These are phyloP conservation scores for Sebastes matsubarae DNA, from an alignment of 2,797 vertebrate genomes.

Conservation along the genomic window DNA sequence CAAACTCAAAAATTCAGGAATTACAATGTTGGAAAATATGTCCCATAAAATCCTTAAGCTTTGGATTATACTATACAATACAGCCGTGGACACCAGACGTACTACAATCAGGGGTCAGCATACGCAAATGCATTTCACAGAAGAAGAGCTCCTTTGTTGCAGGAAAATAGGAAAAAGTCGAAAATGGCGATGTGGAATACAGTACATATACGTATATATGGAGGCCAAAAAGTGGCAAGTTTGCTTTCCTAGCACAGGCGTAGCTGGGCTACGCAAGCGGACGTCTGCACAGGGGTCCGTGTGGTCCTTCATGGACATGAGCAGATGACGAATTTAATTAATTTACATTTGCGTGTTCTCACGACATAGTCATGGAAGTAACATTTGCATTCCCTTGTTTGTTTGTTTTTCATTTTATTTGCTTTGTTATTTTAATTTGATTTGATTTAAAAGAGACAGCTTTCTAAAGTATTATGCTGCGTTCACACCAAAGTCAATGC, in stretches of 20 bases:
- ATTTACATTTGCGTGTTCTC: too few relatives aligned
- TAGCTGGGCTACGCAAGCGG: too few relatives aligned
- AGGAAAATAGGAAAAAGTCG: background rate
- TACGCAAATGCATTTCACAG: background rate
- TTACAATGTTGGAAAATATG: background rate
- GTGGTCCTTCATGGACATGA: background rate
- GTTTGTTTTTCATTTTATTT: background rate
- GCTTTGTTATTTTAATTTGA: background rate
- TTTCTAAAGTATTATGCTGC: background rate
- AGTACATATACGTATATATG: background rate
- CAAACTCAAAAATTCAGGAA: background rate
- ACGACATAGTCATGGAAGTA: background rate
- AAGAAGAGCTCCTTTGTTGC: too few relatives aligned
- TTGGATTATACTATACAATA: background rate
- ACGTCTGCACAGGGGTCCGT: background rate
- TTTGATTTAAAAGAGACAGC: background rate
- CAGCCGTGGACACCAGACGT: background rate
- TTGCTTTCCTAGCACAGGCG: fast-evolving
- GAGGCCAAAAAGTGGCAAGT: background rate
- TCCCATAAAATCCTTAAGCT: background rate
- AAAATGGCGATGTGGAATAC: background rate
- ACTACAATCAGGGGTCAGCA: background rate
- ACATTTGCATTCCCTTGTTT: background rate
- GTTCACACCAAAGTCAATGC: fast-evolving
- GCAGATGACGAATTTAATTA: fast-evolving